Base-by-base conservation (phyloP, 2,888 invertebrate genomes). In the Biston stratarius region DNA sequence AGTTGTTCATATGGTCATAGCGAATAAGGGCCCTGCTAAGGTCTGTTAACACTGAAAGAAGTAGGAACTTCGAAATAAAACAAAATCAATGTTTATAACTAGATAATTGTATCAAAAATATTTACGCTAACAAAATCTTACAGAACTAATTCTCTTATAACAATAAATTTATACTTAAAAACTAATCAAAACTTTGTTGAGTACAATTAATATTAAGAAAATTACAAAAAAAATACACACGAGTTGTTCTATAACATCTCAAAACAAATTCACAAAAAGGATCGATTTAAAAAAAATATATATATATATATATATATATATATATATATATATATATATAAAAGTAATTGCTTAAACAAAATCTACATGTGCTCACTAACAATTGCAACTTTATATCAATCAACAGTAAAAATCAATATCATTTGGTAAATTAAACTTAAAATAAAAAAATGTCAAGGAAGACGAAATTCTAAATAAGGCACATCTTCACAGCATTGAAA, bases 401-500 rank as follows among this genome's bases (percentile, higher is more conserved):
- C n/a, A 48, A 64, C 40, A 47, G n/a, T 24, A 8, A 40, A 61
- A 61, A 51, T 12, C 33, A 65, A 66, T 69, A 62, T 66, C 65
- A 66, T 49, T 59, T 53, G 1, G 40, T 59, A 57, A 33, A 62
- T 52, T 52, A 36, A 48, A 61, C 53, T 44, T 42, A 51, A 0
- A 36, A 52, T 0, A 42, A 44, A 49, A 68, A 34, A 36, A 47
- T 56, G 42, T 55, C 14, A 10, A 51, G 67, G 67, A 72, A 66
- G 62, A 71, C 65, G 34, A 60, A 33, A 42, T 61, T 68, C 58
- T 45, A 48, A 62, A 44, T 68, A 68, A 70, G 67, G 67, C 69
- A 70, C 74, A 45, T 58, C 44, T 60, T 55, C 38, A 60, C 45
- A 51, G 14, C 38, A 38, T 38, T 38, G 15, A 12, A 52, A 6